Conservation (phyloP, 1,140 invertebrate genomes). For the Galleria mellonella region DNA sequence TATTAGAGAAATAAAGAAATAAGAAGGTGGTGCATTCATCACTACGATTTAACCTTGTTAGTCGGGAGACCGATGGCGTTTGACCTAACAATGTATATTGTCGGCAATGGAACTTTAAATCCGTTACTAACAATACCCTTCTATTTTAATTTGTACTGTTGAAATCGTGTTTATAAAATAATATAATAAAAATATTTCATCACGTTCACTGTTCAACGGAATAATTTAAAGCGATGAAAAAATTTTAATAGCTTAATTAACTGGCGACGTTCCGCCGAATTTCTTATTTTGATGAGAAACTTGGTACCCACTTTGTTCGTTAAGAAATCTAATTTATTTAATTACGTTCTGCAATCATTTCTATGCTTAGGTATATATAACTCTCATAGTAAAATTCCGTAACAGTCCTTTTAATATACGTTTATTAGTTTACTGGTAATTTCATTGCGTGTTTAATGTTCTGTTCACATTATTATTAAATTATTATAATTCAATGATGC, state of each 20-base stretch:
- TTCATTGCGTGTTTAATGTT: neutral
- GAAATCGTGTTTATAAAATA: neutral
- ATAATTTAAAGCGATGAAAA: constrained; percentile 25
- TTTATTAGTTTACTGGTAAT: constrained; percentile 17
- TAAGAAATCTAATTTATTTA: constrained; percentile 35
- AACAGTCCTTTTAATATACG: too few relatives aligned
- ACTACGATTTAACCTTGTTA: too few relatives aligned
- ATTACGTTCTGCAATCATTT: constrained; percentile 4
- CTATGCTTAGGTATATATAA: neutral
- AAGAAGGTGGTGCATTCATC: too few relatives aligned
- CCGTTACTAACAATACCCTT: too few relatives aligned
- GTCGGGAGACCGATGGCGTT: too few relatives aligned
- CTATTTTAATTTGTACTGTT: too few relatives aligned
- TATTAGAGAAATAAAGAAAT: too few relatives aligned
- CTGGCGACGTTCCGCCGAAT: constrained; percentile 39
- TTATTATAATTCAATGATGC: too few relatives aligned
- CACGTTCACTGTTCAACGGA: constrained; percentile 14
- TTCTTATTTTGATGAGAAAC: constrained; percentile 43
- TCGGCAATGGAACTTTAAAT: too few relatives aligned
- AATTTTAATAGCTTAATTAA: constrained; percentile 59
- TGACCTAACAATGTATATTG: too few relatives aligned
- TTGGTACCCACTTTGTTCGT: constrained; percentile 37
- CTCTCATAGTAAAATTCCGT: neutral
- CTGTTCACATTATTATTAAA: too few relatives aligned
- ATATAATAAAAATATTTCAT: constrained; percentile 20